phyloP scores from a whole-genome alignment of 2,888 invertebrate species.

The Sceliomorpha sp. region DNA sequence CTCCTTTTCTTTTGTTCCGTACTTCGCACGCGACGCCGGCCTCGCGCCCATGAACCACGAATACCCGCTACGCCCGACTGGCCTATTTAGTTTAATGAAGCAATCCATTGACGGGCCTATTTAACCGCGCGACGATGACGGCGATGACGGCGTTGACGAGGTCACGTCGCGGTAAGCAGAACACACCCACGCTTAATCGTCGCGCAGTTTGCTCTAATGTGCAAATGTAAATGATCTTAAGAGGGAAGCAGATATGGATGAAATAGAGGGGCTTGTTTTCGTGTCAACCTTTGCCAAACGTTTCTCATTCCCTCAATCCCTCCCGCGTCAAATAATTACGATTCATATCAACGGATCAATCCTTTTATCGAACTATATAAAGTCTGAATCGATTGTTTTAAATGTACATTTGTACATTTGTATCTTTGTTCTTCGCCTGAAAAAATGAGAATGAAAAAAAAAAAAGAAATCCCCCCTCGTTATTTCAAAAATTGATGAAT shows the following conservation, averaged over 20 bases:
- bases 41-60: slow-evolving; percentile 15
- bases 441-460: not conserved
- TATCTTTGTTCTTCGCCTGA: too few relatives aligned
- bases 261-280: too few relatives aligned
- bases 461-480: too few relatives aligned
- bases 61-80: slow-evolving; percentile 15
- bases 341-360: too few relatives aligned
- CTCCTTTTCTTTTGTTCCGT: slow-evolving; percentile 1
- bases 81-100: slow-evolving; percentile 64
- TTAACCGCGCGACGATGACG: slow-evolving; percentile 60
- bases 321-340: too few relatives aligned
- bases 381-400: too few relatives aligned
- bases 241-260: too few relatives aligned
- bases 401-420: too few relatives aligned
- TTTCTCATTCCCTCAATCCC: too few relatives aligned
- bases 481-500: too few relatives aligned
- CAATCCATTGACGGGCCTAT: slow-evolving; percentile 69
- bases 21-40: slow-evolving; percentile 10
- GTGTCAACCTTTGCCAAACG: too few relatives aligned
- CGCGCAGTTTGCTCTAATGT: not conserved
- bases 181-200: slow-evolving; percentile 58
- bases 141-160: slow-evolving; percentile 53
- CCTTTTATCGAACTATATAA: too few relatives aligned
- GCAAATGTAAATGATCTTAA: slow-evolving; percentile 5
- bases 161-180: slow-evolving; percentile 60